phyloP scores from a whole-genome alignment of 2,113 vertebrate species.

The Dasypus novemcinctus region DNA sequence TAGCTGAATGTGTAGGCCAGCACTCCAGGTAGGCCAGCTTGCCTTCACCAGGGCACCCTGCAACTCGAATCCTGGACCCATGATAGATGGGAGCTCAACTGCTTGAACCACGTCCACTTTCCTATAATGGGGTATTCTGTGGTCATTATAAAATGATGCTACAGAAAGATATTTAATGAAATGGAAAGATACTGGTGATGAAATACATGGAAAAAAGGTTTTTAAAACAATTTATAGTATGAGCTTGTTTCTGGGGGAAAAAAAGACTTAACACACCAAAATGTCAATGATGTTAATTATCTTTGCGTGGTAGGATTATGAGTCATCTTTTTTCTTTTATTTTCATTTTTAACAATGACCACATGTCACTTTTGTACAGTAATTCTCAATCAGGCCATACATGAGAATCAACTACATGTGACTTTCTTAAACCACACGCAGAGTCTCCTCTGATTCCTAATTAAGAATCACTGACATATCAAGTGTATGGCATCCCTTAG shows the following conservation, averaged over 20 bases:
- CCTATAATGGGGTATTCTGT: conserved; percentile 7
- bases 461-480: background rate
- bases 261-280: conserved; percentile 37
- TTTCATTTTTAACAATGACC: conserved; percentile 20
- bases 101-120: too few relatives aligned
- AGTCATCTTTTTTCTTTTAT: background rate
- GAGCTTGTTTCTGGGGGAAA: conserved; percentile 7
- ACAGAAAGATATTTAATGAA: conserved; percentile 33
- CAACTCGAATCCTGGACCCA: too few relatives aligned
- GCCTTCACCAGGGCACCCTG: too few relatives aligned
- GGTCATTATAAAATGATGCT: conserved; percentile 37
- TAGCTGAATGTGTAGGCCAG: too few relatives aligned
- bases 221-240: conserved; percentile 49
- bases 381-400: background rate
- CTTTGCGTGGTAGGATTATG: background rate
- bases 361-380: background rate
- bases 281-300: conserved; percentile 1
- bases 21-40: too few relatives aligned
- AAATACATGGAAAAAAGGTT: background rate
- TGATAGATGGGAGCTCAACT: too few relatives aligned
- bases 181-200: conserved; percentile 1
- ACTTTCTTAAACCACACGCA: background rate
- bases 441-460: background rate
- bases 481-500: background rate
- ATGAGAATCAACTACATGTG: conserved; percentile 10